phyloP scores from a whole-genome alignment of 2,797 vertebrate species.

The Hypotaenidia okinawae region DNA sequence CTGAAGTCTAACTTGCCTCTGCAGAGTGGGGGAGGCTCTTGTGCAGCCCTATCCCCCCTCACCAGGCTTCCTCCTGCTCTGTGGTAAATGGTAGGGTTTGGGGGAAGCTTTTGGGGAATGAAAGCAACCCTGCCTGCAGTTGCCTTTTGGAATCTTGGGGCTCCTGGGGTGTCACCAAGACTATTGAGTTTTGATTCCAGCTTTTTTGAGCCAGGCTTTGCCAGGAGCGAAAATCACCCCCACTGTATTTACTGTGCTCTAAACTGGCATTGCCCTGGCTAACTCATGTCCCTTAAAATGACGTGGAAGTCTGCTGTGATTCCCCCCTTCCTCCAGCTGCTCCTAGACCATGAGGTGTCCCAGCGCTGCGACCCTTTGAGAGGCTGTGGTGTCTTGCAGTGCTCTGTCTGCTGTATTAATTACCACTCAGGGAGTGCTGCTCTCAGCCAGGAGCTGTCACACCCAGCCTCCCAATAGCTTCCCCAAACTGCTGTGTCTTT shows the following conservation, averaged over 20 bases:
- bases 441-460: background rate
- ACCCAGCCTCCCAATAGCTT: background rate
- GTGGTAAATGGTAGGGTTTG: fast-evolving
- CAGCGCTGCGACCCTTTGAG: background rate
- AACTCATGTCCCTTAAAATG: background rate
- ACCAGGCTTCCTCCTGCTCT: background rate
- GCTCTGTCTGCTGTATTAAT: background rate
- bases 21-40: background rate
- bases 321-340: background rate
- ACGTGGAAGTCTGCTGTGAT: background rate
- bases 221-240: fast-evolving
- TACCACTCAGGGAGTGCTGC: background rate
- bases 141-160: background rate
- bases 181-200: too few relatives aligned
- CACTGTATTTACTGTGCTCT: background rate
- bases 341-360: background rate
- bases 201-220: background rate
- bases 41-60: background rate
- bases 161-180: background rate
- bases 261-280: background rate
- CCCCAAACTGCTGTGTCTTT: background rate
- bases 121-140: background rate
- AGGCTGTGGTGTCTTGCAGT: background rate
- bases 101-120: background rate
- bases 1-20: background rate